Conservation (phyloP, 2,797 vertebrate genomes). For the Heteromormyrus szaboi region DNA sequence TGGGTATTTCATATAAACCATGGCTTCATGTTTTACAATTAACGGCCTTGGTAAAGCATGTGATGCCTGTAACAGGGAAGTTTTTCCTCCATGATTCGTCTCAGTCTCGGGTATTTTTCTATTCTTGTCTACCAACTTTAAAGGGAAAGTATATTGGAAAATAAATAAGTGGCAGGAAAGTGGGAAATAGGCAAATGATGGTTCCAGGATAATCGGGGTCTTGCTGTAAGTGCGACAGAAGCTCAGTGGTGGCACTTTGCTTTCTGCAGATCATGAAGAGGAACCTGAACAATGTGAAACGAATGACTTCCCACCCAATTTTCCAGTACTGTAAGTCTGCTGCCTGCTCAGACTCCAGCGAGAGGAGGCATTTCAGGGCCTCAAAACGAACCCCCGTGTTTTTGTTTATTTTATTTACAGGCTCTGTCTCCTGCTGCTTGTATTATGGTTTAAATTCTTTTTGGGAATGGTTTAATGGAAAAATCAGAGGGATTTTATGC, state of each 20-base stretch:
- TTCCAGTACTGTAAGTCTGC: constrained; percentile 92
- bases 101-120: not conserved
- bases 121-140: not conserved
- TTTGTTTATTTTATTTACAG: not conserved
- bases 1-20: not conserved
- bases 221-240: not conserved
- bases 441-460: not conserved
- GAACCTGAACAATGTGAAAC: constrained; percentile 94
- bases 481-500: not conserved
- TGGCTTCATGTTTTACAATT: not conserved
- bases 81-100: not conserved
- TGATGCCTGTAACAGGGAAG: not conserved
- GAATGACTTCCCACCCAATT: constrained; percentile 95
- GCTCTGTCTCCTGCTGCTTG: not conserved
- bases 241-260: not conserved
- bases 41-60: not conserved
- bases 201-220: not conserved
- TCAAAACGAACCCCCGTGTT: not conserved
- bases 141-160: not conserved
- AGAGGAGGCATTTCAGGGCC: not conserved
- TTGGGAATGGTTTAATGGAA: not conserved
- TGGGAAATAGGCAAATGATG: not conserved
- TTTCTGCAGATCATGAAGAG: constrained; percentile 85
- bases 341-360: not conserved
- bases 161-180: not conserved